phyloP scores from a whole-genome alignment of 2,888 invertebrate genomes.

The Isoperla grammatica region DNA sequence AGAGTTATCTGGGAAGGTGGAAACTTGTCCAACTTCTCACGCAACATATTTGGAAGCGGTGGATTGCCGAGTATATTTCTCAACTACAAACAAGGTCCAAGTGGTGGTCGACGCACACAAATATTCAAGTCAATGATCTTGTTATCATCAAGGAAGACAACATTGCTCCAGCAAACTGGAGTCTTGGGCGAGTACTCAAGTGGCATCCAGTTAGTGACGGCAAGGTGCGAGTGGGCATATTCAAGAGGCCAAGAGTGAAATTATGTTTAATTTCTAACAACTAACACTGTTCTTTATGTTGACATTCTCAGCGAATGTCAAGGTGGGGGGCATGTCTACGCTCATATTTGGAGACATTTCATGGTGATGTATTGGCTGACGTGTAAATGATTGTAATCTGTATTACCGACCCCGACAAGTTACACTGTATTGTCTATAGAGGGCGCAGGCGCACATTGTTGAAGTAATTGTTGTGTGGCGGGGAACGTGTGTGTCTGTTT shows the following conservation, averaged over 20 bases:
- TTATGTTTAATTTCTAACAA: neutral
- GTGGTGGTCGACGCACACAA: neutral
- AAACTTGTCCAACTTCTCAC: slow-evolving; percentile 26
- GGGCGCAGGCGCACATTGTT: no score
- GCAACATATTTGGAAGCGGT: slow-evolving; percentile 32
- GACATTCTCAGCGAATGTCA: no score
- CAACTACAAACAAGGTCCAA: slow-evolving; percentile 30
- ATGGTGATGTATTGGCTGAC: no score
- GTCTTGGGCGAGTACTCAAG: neutral
- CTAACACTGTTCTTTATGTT: no score
- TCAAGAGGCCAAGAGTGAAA: neutral
- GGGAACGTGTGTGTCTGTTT: no score
- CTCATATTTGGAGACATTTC: no score
- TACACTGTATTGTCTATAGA: no score
- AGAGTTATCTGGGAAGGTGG: slow-evolving; percentile 28
- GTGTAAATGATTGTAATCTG: no score
- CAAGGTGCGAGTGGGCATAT: slow-evolving; percentile 1
- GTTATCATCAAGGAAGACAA: slow-evolving; percentile 11
- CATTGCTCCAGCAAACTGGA: slow-evolving; percentile 5
- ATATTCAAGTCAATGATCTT: neutral
- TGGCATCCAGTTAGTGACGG: slow-evolving; percentile 7
- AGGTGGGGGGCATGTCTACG: no score
- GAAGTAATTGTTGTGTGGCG: no score
- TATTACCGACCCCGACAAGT: no score
- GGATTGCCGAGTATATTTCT: slow-evolving; percentile 30